A percentile compares a stretch with the other conserved stretches of the same genome.
Evolutionary conservation across 2,797 vertebrate genomes (phyloP).

Genomic region (Crocodylus rhombifer): DNA sequence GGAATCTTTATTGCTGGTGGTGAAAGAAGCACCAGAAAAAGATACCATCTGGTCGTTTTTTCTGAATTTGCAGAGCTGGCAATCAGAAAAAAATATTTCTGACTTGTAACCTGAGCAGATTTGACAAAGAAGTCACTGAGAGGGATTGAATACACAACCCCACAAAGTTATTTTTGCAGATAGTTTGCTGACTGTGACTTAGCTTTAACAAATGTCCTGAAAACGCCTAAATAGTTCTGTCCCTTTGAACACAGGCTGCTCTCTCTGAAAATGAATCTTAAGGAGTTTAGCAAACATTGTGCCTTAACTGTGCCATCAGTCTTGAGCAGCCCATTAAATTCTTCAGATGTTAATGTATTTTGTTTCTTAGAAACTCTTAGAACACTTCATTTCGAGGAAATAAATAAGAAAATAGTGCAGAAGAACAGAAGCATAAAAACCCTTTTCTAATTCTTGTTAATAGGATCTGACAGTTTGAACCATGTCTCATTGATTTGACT

Average conservation of each 20-base stretch:
- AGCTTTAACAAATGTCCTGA: neutral
- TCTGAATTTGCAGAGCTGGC: neutral
- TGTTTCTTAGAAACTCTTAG: neutral
- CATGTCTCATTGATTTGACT: no score
- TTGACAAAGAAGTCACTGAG: neutral
- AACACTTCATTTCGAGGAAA: neutral
- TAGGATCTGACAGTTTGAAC: neutral
- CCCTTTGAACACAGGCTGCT: neutral
- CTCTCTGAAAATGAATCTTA: neutral
- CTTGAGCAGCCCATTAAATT: neutral
- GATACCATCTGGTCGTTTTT: neutral
- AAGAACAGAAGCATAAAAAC: neutral
- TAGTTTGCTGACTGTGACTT: neutral
- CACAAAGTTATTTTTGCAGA: neutral
- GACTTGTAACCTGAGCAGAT: neutral
- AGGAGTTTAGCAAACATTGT: neutral
- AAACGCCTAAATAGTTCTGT: neutral
- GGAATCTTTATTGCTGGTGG: accelerated
- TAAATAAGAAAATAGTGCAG: neutral
- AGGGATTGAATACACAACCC: accelerated
- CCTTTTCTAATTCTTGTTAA: neutral
- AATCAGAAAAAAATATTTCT: neutral
- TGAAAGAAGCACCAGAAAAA: neutral
- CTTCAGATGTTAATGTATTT: neutral
- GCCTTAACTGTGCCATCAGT: neutral